Conservation (phyloP, 2,797 vertebrate species). For the Urocyon cinereoargenteus region DNA sequence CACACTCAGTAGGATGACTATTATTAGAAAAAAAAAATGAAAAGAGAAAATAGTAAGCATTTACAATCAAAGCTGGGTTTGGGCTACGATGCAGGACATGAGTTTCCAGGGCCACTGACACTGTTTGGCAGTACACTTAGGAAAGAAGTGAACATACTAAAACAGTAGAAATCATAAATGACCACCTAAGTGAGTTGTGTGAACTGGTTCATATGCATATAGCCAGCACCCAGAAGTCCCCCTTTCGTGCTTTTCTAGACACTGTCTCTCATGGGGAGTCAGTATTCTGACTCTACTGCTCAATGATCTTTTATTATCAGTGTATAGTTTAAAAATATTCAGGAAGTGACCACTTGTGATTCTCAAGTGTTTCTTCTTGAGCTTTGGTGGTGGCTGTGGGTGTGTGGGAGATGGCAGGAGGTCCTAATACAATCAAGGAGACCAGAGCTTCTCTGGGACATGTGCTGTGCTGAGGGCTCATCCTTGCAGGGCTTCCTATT, state of each 20-base stretch:
- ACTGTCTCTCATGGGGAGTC: background rate
- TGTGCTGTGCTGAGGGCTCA: background rate
- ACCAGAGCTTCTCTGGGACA: background rate
- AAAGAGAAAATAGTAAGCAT: too few species aligned
- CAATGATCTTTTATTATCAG: background rate
- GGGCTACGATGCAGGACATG: background rate
- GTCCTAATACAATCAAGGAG: background rate
- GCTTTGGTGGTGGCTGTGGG: fast-evolving
- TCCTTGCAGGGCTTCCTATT: background rate
- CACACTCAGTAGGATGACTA: too few species aligned
- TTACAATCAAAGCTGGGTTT: background rate
- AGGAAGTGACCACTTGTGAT: background rate
- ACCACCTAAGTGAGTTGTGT: background rate
- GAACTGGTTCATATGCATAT: too few species aligned
- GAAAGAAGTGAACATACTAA: background rate
- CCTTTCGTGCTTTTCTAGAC: background rate
- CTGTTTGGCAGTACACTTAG: too few species aligned
- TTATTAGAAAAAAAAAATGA: too few species aligned
- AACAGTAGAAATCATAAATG: background rate
- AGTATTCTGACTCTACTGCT: too few species aligned
- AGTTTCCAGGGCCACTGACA: background rate
- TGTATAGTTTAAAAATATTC: background rate
- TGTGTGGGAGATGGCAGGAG: background rate
- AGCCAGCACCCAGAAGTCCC: background rate
- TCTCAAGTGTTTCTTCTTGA: background rate